Evolutionary conservation across 2,888 invertebrate species (phyloP).

Genomic region (Xanthorhoe spadicearia): DNA sequence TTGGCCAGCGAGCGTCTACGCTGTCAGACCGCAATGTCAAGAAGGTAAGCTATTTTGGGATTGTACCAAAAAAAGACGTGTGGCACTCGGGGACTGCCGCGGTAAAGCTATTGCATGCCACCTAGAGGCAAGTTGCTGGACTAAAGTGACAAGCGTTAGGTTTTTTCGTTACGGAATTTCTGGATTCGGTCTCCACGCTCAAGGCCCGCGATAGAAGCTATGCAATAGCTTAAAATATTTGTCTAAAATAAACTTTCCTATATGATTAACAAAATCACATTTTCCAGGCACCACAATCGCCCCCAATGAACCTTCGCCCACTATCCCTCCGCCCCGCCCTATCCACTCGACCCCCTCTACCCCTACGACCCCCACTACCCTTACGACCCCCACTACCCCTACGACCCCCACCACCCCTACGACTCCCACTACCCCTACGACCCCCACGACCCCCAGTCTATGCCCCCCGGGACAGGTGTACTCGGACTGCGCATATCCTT

Average conservation of each 20-base stretch:
- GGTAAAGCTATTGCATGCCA: too few relatives aligned
- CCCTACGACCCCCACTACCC: slow-evolving; percentile 12
- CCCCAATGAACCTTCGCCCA: not conserved
- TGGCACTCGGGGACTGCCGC: too few relatives aligned
- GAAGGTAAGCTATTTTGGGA: slow-evolving; percentile 29
- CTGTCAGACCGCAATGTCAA: slow-evolving; percentile 86
- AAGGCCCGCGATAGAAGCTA: too few relatives aligned
- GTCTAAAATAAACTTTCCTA: too few relatives aligned
- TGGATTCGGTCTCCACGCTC: too few relatives aligned
- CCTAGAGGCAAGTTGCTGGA: too few relatives aligned
- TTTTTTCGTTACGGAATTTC: too few relatives aligned
- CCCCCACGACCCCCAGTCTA: slow-evolving; percentile 27
- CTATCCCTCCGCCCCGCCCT: not conserved
- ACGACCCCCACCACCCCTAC: slow-evolving; percentile 33
- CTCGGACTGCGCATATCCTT: slow-evolving; percentile 89
- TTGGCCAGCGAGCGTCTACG: slow-evolving; percentile 85
- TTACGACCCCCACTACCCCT: not conserved
- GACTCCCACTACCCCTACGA: slow-evolving; percentile 19
- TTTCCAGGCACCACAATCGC: not conserved
- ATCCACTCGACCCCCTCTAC: slow-evolving; percentile 31
- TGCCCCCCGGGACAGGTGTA: slow-evolving; percentile 83
- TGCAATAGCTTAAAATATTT: not conserved
- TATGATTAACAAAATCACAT: not conserved
- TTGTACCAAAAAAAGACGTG: too few relatives aligned
- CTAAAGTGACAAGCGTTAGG: too few relatives aligned